Evolutionary conservation across 53 echinoderm and acorn worm species (phyloP).

Genomic region (Zoroaster sp.): DNA sequence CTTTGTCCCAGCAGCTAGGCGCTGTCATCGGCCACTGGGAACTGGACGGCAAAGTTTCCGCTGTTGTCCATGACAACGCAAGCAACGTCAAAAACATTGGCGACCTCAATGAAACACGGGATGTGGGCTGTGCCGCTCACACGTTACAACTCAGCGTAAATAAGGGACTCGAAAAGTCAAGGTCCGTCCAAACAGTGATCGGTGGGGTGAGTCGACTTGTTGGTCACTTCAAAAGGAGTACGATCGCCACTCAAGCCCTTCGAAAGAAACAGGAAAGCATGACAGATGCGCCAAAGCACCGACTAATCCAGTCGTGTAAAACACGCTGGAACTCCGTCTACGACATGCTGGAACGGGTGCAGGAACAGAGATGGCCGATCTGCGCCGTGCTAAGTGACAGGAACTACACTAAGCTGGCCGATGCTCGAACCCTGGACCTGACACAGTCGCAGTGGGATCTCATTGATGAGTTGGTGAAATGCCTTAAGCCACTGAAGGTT

Average conservation of each 20-base stretch:
- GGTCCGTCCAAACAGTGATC: not conserved
- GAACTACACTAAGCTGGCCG: too few relatives aligned
- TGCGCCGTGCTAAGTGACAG: too few relatives aligned
- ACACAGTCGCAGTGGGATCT: too few relatives aligned
- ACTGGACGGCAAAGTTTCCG: conserved; percentile 22
- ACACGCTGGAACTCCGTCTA: too few relatives aligned
- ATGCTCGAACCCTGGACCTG: too few relatives aligned
- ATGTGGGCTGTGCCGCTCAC: conserved; percentile 59
- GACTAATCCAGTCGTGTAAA: conserved; percentile 14
- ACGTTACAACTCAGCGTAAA: conserved; percentile 61
- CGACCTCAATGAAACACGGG: not conserved
- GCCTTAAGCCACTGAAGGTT: too few relatives aligned
- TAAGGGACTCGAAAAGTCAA: not conserved
- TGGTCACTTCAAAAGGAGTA: conserved; percentile 37
- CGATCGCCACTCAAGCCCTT: conserved; percentile 43
- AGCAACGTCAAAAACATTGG: conserved; percentile 44
- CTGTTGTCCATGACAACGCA: conserved; percentile 67
- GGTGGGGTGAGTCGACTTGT: conserved; percentile 25
- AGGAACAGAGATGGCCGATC: too few relatives aligned
- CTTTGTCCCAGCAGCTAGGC: conserved; percentile 13
- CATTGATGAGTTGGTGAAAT: too few relatives aligned
- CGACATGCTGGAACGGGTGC: too few relatives aligned
- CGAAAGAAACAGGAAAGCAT: not conserved
- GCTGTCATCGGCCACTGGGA: conserved; percentile 38
- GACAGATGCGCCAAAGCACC: not conserved